Conservation (phyloP, 2,888 invertebrate genomes). For the Andrena flavipes region DNA sequence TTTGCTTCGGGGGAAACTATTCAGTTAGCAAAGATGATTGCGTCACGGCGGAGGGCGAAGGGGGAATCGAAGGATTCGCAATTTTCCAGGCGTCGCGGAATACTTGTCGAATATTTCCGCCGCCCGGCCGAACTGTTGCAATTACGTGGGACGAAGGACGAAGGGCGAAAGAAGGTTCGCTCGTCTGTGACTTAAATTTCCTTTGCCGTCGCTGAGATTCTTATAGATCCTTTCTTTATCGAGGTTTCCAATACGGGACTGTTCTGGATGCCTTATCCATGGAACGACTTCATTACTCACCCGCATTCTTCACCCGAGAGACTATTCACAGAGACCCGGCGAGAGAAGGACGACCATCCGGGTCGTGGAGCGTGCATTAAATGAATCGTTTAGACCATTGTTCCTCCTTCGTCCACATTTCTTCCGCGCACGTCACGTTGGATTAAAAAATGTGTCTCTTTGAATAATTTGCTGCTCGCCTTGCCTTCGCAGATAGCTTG, state of each 20-base stretch:
- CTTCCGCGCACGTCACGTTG: not conserved
- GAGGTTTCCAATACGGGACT: slow-evolving; percentile 65
- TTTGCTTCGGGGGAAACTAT: not conserved
- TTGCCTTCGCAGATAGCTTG: not conserved
- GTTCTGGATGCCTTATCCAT: slow-evolving; percentile 48
- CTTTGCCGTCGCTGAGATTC: slow-evolving; percentile 37
- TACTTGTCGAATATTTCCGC: slow-evolving; percentile 12
- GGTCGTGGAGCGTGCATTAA: slow-evolving; percentile 40
- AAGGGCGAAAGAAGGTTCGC: slow-evolving; percentile 5
- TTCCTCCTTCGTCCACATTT: not conserved
- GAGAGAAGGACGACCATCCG: slow-evolving; percentile 32
- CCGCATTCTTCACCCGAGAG: slow-evolving; percentile 62
- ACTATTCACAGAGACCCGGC: slow-evolving; percentile 50
- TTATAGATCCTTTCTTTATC: slow-evolving; percentile 21
- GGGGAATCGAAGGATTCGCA: not conserved
- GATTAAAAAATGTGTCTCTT: not conserved
- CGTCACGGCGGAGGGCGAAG: not conserved
- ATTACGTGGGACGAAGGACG: slow-evolving; percentile 30
- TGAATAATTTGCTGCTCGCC: slow-evolving; percentile 20
- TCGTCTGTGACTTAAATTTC: slow-evolving; percentile 35
- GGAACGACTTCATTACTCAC: slow-evolving; percentile 68
- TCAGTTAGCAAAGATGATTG: not conserved
- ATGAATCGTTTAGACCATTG: slow-evolving; percentile 43
- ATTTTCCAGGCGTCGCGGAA: not conserved
- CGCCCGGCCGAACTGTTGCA: slow-evolving; percentile 3